A percentile compares a stretch with the other conserved stretches of the same genome.
phyloP scores from a whole-genome alignment of 1,140 invertebrate genomes.

The Trypoxylus dichotomus region DNA sequence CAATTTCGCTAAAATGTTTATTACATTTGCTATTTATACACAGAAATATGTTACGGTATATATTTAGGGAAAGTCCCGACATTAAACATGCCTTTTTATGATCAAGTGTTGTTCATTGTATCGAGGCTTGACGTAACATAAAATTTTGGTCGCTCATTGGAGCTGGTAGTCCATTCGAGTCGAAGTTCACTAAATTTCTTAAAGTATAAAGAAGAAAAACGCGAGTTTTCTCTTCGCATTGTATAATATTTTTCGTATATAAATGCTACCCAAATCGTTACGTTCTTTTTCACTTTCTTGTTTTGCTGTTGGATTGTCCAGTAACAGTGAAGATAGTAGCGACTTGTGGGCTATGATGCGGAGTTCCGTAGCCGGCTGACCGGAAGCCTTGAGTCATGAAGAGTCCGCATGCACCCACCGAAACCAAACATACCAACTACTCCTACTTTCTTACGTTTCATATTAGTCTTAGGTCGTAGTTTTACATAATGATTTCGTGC shows the following conservation, averaged over 20 bases:
- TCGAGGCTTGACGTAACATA: too few relatives aligned
- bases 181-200: too few relatives aligned
- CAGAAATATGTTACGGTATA: too few relatives aligned
- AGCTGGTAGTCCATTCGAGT: too few relatives aligned
- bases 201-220: too few relatives aligned
- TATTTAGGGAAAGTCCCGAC: too few relatives aligned
- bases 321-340: conserved; percentile 12
- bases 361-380: conserved; percentile 47
- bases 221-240: too few relatives aligned
- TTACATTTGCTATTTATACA: too few relatives aligned
- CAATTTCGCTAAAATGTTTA: too few relatives aligned
- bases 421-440: conserved; percentile 40
- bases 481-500: conserved; percentile 30
- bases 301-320: not conserved
- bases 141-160: too few relatives aligned
- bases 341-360: conserved; percentile 41
- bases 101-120: too few relatives aligned
- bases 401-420: conserved; percentile 46
- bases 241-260: conserved; percentile 55
- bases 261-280: conserved; percentile 38
- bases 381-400: conserved; percentile 47
- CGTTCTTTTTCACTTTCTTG: conserved; percentile 2
- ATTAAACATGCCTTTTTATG: too few relatives aligned
- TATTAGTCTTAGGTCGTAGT: conserved; percentile 33
- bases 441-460: conserved; percentile 45